phyloP scores from a whole-genome alignment of 2,113 vertebrate genomes.

The Ctenomys sociabilis region DNA sequence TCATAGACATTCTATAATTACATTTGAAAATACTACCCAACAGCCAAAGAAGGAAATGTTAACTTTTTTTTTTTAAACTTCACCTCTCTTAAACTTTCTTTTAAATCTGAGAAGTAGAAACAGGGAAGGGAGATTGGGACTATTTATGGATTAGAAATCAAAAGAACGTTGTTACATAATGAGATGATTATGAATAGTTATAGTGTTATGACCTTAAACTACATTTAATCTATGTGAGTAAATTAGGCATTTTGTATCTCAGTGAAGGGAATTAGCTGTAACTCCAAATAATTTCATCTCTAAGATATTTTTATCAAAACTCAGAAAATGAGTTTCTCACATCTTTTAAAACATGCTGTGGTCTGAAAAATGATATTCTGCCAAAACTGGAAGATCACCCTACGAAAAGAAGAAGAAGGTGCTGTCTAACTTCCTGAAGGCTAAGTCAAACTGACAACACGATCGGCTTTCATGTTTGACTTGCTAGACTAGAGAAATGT shows the following conservation, averaged over 20 bases:
- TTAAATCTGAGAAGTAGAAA: neutral
- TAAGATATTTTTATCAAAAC: neutral
- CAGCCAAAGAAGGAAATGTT: neutral
- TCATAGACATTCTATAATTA: neutral
- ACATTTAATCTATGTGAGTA: conserved; percentile 12
- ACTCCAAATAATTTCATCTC: neutral
- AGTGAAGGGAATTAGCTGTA: neutral
- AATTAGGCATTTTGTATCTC: neutral
- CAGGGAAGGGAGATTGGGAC: neutral
- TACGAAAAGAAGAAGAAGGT: neutral
- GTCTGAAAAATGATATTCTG: neutral
- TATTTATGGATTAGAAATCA: neutral
- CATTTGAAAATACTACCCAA: neutral
- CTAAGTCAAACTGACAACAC: rapidly evolving
- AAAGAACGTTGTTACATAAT: neutral
- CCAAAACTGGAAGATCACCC: too few relatives aligned
- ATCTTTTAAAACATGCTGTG: neutral
- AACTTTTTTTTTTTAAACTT: neutral
- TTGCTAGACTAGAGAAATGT: neutral
- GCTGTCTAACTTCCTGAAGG: neutral
- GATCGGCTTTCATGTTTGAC: neutral
- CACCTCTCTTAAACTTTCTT: neutral
- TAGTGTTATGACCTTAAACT: conserved; percentile 4
- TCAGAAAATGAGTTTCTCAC: neutral
- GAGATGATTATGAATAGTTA: neutral